These are phyloP conservation scores for Microdon myrmicae DNA, from an alignment of 2,888 invertebrate species.

Conservation along the genomic window DNA sequence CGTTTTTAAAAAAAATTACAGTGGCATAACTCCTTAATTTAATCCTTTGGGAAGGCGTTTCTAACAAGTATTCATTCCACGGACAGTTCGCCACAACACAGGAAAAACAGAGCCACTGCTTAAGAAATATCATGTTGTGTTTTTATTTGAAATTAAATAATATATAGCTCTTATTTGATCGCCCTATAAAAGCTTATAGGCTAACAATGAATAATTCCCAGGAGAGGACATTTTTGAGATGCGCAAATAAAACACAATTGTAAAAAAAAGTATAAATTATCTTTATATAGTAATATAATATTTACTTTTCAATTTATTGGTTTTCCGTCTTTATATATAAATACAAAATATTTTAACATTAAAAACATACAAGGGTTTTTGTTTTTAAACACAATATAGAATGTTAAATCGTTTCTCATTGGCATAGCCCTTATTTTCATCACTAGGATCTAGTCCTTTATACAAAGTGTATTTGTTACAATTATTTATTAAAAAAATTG, in stretches of 20 bases:
- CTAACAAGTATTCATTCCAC: too few species aligned
- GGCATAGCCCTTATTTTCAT: constrained; percentile 43
- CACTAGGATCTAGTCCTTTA: constrained; percentile 38
- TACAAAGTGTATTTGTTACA: constrained; percentile 30
- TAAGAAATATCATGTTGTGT: too few species aligned
- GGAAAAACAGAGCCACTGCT: too few species aligned
- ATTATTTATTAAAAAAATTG: constrained; percentile 18
- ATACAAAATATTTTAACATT: constrained; percentile 47
- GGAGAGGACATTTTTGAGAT: too few species aligned
- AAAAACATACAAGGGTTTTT: constrained; percentile 34
- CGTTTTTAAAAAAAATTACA: too few species aligned
- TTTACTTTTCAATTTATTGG: constrained; percentile 30
- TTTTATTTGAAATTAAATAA: too few species aligned
- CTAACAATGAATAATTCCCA: too few species aligned
- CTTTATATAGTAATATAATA: constrained; percentile 11
- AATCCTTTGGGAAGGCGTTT: too few species aligned
- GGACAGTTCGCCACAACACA: too few species aligned
- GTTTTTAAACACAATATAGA: constrained; percentile 34
- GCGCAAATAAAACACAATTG: neutral
- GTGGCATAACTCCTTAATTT: too few species aligned
- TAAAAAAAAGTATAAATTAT: neutral
- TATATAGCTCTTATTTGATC: too few species aligned
- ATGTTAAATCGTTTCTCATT: constrained; percentile 42
- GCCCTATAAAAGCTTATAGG: too few species aligned
- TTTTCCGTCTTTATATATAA: constrained; percentile 23